These are phyloP conservation scores for Sarcophaga carnaria DNA, from an alignment of 2,888 invertebrate species.

Conservation along the genomic window DNA sequence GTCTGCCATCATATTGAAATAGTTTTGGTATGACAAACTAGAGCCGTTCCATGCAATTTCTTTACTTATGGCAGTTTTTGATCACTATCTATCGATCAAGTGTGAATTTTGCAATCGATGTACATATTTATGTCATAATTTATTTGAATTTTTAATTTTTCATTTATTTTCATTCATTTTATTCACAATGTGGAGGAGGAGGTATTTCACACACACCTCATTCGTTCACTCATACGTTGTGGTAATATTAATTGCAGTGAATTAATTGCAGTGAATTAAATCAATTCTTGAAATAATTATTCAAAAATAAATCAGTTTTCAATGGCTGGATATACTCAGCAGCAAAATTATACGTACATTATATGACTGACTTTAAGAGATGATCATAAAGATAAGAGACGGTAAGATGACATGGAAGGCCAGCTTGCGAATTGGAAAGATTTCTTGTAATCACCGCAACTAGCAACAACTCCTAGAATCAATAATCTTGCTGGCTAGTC, in stretches of 20 bases:
- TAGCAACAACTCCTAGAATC: no score
- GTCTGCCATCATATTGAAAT: neutral
- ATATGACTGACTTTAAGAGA: no score
- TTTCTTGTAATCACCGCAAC: no score
- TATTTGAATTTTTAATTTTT: neutral
- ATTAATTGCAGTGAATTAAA: neutral
- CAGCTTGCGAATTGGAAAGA: no score
- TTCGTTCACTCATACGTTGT: slow-evolving; percentile 4
- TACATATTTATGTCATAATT: slow-evolving; percentile 50
- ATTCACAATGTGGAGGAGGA: no score
- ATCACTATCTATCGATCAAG: slow-evolving; percentile 48
- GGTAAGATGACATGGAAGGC: no score
- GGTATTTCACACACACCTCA: no score
- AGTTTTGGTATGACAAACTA: slow-evolving; percentile 54
- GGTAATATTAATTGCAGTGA: slow-evolving; percentile 47
- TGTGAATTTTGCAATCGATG: slow-evolving; percentile 50
- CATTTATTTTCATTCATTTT: no score
- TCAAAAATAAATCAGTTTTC: neutral
- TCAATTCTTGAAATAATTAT: slow-evolving; percentile 15
- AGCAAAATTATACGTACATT: no score
- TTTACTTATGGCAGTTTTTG: slow-evolving; percentile 36
- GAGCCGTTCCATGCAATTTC: slow-evolving; percentile 34
- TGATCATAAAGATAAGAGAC: no score
- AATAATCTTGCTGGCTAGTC: no score
- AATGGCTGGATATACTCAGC: no score